phyloP scores from a whole-genome alignment of 1,140 invertebrate genomes.

The Brachionus paranguensis region DNA sequence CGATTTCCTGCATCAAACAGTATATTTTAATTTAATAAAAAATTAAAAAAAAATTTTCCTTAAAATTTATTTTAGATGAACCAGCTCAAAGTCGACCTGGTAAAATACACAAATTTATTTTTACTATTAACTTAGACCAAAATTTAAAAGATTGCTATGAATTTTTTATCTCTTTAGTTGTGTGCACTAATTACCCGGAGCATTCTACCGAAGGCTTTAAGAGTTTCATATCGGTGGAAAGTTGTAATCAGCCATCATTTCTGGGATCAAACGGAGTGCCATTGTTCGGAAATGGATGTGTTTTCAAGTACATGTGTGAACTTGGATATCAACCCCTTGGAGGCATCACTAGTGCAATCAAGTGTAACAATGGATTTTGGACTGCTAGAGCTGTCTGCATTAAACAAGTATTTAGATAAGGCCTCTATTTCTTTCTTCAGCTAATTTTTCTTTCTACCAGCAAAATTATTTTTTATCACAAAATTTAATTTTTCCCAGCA shows the following conservation, averaged over 20 bases:
- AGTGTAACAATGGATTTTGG: slow-evolving; percentile 37
- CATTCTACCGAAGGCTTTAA: slow-evolving; percentile 38
- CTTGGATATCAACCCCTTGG: slow-evolving; percentile 21
- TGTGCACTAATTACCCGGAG: slow-evolving; percentile 17
- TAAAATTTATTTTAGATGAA: not conserved
- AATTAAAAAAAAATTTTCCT: not conserved
- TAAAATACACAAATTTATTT: not conserved
- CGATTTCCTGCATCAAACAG: not conserved
- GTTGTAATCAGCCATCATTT: slow-evolving; percentile 32
- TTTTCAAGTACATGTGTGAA: slow-evolving; percentile 35
- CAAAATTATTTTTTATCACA: too few relatives aligned
- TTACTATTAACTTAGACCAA: not conserved
- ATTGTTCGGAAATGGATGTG: slow-evolving; percentile 34
- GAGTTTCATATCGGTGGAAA: slow-evolving; percentile 35
- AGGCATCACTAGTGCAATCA: not conserved
- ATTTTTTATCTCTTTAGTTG: not conserved
- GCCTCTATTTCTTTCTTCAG: too few relatives aligned
- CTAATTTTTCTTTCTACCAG: too few relatives aligned
- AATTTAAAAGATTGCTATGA: not conserved
- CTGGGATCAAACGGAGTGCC: not conserved
- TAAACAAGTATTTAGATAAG: not conserved
- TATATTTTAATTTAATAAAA: not conserved
- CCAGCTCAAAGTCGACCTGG: not conserved
- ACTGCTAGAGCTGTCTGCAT: slow-evolving; percentile 32
- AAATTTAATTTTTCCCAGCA: too few relatives aligned